Percentiles rank a stretch among this genome's conserved stretches.
These are phyloP conservation scores for Congeria kusceri DNA, from an alignment of 2,888 invertebrate genomes.

Conservation along the genomic window DNA sequence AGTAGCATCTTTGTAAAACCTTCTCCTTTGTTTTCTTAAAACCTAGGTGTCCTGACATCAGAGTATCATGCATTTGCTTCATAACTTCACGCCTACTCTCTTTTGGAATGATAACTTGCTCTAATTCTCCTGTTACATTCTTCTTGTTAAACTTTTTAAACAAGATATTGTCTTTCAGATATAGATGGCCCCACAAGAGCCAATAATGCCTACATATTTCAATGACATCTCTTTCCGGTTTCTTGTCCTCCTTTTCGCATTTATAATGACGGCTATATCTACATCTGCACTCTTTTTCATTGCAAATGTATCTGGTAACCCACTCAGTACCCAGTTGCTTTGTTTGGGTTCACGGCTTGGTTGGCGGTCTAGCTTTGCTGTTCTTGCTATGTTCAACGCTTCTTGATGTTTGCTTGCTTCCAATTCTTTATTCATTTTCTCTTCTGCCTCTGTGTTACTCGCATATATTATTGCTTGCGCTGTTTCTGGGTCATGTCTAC, in stretches of 20 bases:
- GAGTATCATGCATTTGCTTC: slow-evolving; percentile 30
- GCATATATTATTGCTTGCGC: background rate
- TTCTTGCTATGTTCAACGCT: background rate
- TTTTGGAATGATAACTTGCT: background rate
- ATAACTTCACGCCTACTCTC: background rate
- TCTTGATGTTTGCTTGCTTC: background rate
- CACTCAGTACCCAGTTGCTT: no score
- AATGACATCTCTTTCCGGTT: no score
- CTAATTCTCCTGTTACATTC: background rate
- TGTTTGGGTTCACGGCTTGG: no score
- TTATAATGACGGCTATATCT: background rate
- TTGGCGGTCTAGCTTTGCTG: background rate
- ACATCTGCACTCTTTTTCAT: no score
- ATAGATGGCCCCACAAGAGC: background rate
- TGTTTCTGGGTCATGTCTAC: background rate
- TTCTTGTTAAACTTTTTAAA: slow-evolving; percentile 3
- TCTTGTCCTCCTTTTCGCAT: background rate
- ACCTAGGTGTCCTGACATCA: slow-evolving; percentile 11
- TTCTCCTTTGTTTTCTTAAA: no score
- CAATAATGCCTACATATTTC: background rate
- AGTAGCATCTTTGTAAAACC: slow-evolving; percentile 27
- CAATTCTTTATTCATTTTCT: no score
- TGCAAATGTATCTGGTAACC: no score
- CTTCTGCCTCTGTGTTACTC: background rate
- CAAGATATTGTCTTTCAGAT: background rate